Evolutionary conservation across 35 echinoderm and acorn worm species (phyloP).

Genomic region (Apostichopus japonicus): DNA sequence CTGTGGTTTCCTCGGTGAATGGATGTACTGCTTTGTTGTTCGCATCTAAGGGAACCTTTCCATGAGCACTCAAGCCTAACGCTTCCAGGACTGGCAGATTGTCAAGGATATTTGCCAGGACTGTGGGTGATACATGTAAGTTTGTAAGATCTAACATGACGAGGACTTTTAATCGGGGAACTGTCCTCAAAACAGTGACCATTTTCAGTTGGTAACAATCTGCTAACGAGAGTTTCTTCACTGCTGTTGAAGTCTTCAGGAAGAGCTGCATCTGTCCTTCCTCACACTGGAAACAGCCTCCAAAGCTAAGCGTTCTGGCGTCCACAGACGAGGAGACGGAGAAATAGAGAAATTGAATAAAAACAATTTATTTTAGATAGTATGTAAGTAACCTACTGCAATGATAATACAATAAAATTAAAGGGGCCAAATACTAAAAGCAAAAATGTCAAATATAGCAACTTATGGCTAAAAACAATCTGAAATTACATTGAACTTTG

Average conservation of each 20-base stretch:
- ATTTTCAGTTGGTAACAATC: slow-evolving; percentile 37
- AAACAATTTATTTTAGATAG: background rate
- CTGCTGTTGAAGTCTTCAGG: background rate
- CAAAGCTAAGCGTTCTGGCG: background rate
- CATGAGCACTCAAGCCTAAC: background rate
- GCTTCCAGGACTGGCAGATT: background rate
- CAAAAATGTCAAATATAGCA: background rate
- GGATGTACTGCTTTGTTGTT: background rate
- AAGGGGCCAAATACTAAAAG: background rate
- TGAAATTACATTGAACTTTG: too few species aligned
- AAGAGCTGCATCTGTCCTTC: background rate
- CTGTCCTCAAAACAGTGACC: background rate
- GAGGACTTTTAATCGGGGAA: background rate
- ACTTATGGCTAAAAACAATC: too few species aligned
- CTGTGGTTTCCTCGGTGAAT: slow-evolving; percentile 11
- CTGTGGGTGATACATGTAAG: background rate
- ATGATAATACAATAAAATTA: too few species aligned
- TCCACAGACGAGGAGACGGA: background rate
- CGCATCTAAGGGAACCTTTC: background rate
- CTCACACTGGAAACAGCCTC: background rate
- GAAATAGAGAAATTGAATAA: background rate
- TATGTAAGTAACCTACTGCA: too few species aligned
- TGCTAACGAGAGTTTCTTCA: background rate
- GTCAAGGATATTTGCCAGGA: slow-evolving; percentile 9
- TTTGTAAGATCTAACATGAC: slow-evolving; percentile 18